Evolutionary conservation across 2,888 invertebrate genomes (phyloP).

Genomic region (Lapara coniferarum): DNA sequence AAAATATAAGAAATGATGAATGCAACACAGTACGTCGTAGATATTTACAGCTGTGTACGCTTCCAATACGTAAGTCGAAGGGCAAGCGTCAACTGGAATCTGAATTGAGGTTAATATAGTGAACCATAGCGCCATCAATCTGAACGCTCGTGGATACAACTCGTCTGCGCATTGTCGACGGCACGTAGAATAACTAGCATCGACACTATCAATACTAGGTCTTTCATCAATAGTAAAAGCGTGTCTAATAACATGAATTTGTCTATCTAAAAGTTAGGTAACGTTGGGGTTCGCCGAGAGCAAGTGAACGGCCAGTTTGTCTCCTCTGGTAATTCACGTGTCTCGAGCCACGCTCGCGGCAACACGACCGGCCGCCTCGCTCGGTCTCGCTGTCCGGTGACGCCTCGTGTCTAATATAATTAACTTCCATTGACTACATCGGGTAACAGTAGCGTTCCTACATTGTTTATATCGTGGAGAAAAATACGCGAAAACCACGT

Average conservation of each 20-base stretch:
- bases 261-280: slow-evolving; percentile 61
- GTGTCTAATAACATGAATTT: slow-evolving; percentile 61
- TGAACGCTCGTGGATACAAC: slow-evolving; percentile 38
- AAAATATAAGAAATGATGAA: neutral
- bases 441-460: slow-evolving; percentile 51
- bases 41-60: neutral
- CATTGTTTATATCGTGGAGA: slow-evolving; percentile 57
- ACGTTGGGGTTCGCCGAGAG: slow-evolving; percentile 57
- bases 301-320: slow-evolving; percentile 63
- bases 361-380: slow-evolving; percentile 41
- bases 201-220: slow-evolving; percentile 46
- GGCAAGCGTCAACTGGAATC: slow-evolving; percentile 20
- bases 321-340: slow-evolving; percentile 65
- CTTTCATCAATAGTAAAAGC: slow-evolving; percentile 49
- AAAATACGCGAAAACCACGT: slow-evolving; percentile 48
- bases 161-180: neutral
- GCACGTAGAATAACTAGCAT: slow-evolving; percentile 31
- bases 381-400: slow-evolving; percentile 48
- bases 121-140: neutral
- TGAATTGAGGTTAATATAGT: slow-evolving; percentile 9
- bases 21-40: neutral
- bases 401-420: slow-evolving; percentile 65
- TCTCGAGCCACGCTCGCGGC: slow-evolving; percentile 53
- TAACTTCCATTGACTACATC: slow-evolving; percentile 67
- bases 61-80: slow-evolving; percentile 26